A percentile compares a stretch with the other conserved stretches of the same genome.
Evolutionary conservation across 2,797 vertebrate species (phyloP).

Genomic region (Calcarius lapponicus): DNA sequence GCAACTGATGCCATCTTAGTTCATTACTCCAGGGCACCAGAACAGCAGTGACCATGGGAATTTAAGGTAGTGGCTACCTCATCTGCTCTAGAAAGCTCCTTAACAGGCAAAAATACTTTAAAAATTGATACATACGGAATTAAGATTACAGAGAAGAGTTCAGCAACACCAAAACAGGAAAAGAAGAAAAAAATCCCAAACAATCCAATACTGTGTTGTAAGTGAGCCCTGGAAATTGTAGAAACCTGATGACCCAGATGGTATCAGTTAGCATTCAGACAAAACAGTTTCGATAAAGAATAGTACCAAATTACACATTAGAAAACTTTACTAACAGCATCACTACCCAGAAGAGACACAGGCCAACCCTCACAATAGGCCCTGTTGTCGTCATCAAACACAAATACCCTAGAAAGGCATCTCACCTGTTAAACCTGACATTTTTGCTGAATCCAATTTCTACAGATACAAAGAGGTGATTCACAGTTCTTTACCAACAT

Average conservation of each 20-base stretch:
- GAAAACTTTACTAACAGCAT: neutral
- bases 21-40: neutral
- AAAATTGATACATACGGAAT: neutral
- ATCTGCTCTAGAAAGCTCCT: neutral
- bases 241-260: neutral
- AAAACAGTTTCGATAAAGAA: neutral
- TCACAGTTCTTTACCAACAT: neutral
- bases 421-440: neutral
- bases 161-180: neutral
- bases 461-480: neutral
- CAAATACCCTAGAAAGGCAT: neutral
- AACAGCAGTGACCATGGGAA: neutral
- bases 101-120: neutral
- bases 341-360: accelerated
- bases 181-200: neutral
- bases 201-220: neutral
- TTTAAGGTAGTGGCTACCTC: neutral
- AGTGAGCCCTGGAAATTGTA: accelerated
- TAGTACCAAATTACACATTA: neutral
- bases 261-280: neutral
- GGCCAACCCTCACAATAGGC: neutral
- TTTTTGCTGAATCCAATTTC: neutral
- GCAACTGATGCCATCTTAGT: accelerated
- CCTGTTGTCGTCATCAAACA: neutral
- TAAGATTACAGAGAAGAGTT: neutral